Evolutionary conservation across 1,140 invertebrate species (phyloP).

Genomic region (Ips nitidus): DNA sequence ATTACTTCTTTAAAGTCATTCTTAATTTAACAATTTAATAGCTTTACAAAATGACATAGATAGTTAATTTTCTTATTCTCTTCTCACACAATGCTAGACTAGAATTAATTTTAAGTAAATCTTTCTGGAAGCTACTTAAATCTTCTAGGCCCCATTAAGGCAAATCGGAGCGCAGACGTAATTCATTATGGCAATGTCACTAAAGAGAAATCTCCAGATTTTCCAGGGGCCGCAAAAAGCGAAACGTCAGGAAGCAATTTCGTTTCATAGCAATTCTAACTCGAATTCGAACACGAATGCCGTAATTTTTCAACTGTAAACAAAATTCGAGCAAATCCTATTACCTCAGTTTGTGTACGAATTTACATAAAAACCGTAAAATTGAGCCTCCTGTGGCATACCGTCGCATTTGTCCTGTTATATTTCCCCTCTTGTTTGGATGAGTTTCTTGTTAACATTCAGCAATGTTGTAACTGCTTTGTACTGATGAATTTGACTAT

Average conservation of each 20-base stretch:
- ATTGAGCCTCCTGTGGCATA: conserved; percentile 5
- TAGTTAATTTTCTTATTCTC: not conserved
- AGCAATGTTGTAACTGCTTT: no score
- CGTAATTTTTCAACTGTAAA: conserved; percentile 15
- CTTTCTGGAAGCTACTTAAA: not conserved
- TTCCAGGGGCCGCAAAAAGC: not conserved
- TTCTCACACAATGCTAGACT: not conserved
- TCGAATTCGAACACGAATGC: conserved; percentile 2
- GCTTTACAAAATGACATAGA: not conserved
- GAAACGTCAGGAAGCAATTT: conserved; percentile 8
- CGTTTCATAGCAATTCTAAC: not conserved
- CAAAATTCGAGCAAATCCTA: conserved; percentile 8
- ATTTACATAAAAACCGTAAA: conserved; percentile 13
- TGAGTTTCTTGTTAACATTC: no score
- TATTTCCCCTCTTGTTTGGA: not conserved
- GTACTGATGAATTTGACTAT: no score
- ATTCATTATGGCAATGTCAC: not conserved
- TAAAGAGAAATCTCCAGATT: conserved; percentile 4
- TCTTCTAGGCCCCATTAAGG: not conserved
- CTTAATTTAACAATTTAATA: not conserved
- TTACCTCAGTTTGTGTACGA: conserved; percentile 5
- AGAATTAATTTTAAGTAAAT: not conserved
- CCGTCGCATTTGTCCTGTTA: conserved; percentile 4
- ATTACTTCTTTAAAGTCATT: not conserved
- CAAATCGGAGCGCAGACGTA: not conserved